Conservation (phyloP, 2,113 vertebrate species). For the Stictonetta naevosa region DNA sequence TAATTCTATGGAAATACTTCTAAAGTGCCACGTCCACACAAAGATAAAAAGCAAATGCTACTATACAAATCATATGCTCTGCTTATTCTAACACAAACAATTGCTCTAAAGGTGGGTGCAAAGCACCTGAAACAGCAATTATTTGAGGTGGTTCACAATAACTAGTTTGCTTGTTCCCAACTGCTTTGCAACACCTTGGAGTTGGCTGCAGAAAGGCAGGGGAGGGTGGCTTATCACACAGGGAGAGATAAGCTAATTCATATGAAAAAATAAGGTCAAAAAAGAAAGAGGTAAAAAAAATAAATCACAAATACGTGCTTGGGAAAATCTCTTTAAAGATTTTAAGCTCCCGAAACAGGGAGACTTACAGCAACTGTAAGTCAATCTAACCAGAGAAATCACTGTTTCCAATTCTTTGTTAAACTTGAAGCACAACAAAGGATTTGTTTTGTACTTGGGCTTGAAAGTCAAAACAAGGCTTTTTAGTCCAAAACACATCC, state of each 20-base stretch:
- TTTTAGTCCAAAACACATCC: slow-evolving; percentile 10
- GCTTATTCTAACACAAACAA: not conserved
- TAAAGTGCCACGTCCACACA: not conserved
- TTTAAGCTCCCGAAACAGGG: not conserved
- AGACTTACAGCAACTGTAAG: not conserved
- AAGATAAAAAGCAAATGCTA: not conserved
- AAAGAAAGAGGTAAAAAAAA: fast-evolving
- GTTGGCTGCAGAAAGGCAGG: not conserved
- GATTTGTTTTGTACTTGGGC: not conserved
- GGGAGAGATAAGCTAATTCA: not conserved
- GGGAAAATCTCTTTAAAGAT: not conserved
- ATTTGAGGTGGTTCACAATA: not conserved
- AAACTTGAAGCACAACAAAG: not conserved
- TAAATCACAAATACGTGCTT: not conserved
- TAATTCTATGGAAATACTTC: not conserved
- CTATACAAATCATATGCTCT: fast-evolving
- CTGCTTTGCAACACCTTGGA: not conserved
- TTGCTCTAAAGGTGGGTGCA: not conserved
- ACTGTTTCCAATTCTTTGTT: not conserved
- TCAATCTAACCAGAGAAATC: not conserved
- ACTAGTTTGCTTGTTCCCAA: not conserved
- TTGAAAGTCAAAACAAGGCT: slow-evolving; percentile 21
- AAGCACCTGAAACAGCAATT: not conserved
- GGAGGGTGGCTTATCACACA: not conserved
- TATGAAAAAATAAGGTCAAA: not conserved